A percentile compares a stretch with the other conserved stretches of the same genome.
Conservation (phyloP, 2,888 invertebrate species). For the Scelioninae gen. 2 region DNA sequence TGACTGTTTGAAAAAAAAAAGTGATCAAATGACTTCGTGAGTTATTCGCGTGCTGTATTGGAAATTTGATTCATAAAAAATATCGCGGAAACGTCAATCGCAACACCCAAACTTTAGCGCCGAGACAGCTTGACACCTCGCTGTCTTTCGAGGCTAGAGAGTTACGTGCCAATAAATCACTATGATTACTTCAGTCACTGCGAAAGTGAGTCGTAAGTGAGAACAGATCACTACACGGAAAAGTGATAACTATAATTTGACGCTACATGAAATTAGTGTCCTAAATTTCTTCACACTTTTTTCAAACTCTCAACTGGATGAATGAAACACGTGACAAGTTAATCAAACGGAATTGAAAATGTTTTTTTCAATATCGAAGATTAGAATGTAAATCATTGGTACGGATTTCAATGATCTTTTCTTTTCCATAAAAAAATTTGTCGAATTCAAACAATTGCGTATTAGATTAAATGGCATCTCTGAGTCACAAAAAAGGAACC, state of each 20-base stretch:
- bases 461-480: not conserved
- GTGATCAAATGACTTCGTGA: not conserved
- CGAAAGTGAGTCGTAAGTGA: slow-evolving; percentile 6
- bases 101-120: slow-evolving; percentile 2
- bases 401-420: too few relatives aligned
- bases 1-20: too few relatives aligned
- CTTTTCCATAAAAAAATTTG: too few relatives aligned
- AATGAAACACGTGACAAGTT: too few relatives aligned
- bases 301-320: too few relatives aligned
- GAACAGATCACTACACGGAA: slow-evolving; percentile 1
- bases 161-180: slow-evolving; percentile 33
- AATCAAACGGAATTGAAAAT: too few relatives aligned
- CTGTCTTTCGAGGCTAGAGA: slow-evolving; percentile 6
- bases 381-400: too few relatives aligned
- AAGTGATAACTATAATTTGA: not conserved
- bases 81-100: not conserved
- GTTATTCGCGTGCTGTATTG: not conserved
- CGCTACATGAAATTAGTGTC: not conserved
- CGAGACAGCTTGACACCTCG: slow-evolving; percentile 9
- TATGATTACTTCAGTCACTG: slow-evolving; percentile 17
- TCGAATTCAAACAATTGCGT: too few relatives aligned
- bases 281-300: not conserved
- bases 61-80: slow-evolving; percentile 22
- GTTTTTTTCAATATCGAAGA: too few relatives aligned
- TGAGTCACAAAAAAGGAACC: not conserved